A percentile compares a stretch with the other conserved stretches of the same genome.
Evolutionary conservation across 2,888 invertebrate species (phyloP).

Genomic region (Lathronympha strigana): DNA sequence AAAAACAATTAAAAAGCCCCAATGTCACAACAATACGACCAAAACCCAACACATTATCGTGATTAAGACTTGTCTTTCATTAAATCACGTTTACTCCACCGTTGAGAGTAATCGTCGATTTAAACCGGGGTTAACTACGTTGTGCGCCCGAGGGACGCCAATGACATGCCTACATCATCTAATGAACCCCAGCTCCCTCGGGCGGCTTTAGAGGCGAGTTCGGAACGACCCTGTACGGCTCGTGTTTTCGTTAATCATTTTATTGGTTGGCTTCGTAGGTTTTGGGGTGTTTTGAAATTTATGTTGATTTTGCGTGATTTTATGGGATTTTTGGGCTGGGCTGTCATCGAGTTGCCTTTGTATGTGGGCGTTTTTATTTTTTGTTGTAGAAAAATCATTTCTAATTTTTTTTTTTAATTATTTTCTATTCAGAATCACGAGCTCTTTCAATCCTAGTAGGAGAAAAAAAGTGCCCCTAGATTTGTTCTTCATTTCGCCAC

Average conservation of each 20-base stretch:
- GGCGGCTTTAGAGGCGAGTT: constrained; percentile 33
- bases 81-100: constrained; percentile 60
- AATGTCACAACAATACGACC: constrained; percentile 9
- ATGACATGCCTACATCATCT: constrained; percentile 48
- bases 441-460: no score
- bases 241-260: constrained; percentile 33
- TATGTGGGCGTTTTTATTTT: no score
- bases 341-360: neutral
- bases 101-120: constrained; percentile 65
- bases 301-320: neutral
- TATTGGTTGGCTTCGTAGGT: constrained; percentile 13
- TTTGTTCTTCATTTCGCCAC: no score
- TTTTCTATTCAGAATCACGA: no score
- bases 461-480: no score
- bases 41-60: constrained; percentile 15
- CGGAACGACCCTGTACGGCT: constrained; percentile 18
- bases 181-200: constrained; percentile 44
- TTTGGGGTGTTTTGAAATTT: neutral
- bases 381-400: no score
- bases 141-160: constrained; percentile 50
- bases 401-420: no score
- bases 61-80: constrained; percentile 47
- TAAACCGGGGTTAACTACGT: constrained; percentile 66
- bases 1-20: neutral
- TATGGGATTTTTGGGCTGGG: neutral